phyloP scores from a whole-genome alignment of 2,113 vertebrate species.

The Numida meleagris region DNA sequence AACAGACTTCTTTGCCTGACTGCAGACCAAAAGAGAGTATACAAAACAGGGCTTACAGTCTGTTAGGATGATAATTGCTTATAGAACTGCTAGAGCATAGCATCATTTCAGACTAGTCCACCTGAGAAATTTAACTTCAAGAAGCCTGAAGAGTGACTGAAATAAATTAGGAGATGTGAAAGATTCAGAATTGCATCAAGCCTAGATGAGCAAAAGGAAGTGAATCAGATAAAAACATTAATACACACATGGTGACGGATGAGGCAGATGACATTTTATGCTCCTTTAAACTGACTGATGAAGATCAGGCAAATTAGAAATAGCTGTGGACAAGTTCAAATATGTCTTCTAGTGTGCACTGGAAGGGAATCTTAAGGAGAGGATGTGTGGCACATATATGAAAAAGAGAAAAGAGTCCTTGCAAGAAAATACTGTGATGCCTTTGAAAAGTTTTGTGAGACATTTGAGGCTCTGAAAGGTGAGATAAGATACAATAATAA shows the following conservation, averaged over 20 bases:
- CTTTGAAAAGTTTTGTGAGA: neutral
- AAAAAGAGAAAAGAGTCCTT: neutral
- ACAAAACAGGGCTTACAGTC: conserved; percentile 67
- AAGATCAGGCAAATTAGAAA: conserved; percentile 83
- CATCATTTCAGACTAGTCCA: conserved; percentile 75
- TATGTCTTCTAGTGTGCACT: conserved; percentile 43
- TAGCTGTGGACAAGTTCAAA: conserved; percentile 76
- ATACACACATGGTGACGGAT: conserved; percentile 75
- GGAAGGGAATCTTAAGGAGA: conserved; percentile 73
- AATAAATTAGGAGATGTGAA: conserved; percentile 81
- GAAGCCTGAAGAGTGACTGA: conserved; percentile 73
- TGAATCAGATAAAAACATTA: conserved; percentile 81
- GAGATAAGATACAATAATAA: neutral
- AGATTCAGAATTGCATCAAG: conserved; percentile 75
- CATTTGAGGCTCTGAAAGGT: neutral
- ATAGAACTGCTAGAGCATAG: conserved; percentile 76
- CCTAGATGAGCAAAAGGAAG: conserved; percentile 69
- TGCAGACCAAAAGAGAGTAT: conserved; percentile 55
- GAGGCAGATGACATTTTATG: conserved; percentile 81
- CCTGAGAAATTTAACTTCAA: conserved; percentile 79
- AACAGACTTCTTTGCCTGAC: conserved; percentile 45
- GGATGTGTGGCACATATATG: neutral
- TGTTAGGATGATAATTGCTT: conserved; percentile 80
- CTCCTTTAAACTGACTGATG: conserved; percentile 81
- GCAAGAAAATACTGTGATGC: neutral